Base-by-base conservation (phyloP, 2,797 vertebrate species). In the Muscicapa striata region DNA sequence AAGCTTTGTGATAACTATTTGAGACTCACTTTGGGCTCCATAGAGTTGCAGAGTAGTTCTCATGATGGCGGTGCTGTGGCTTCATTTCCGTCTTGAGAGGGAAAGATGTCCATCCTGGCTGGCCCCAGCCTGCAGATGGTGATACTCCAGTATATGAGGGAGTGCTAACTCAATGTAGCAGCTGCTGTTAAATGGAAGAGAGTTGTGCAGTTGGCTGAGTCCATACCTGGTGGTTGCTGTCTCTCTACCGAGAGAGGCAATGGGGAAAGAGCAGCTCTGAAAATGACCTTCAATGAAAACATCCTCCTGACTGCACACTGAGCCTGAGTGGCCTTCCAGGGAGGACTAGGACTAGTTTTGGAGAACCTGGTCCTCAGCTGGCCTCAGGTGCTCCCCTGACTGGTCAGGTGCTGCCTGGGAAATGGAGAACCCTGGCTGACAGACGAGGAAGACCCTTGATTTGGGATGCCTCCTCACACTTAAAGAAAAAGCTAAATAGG, bases 1-100 rank as follows among this genome's bases (percentile, higher is more conserved):
- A 81, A 79, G 13, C 34, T 86, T 68, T 87, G 15, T 32, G 22
- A 30, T 52, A 78, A 51, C 17, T 62, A 3, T 62, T 66, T 48
- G 48, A 38, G 36, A 54, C 38, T n/a, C 34, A 68, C n/a, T 74
- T 74, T 87, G 54, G 13, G 15, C 29, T 93, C n/a, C 13, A 2
- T 54, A 14, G 73, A 62, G 27, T 10, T 62, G 62, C 34, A 61
- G 54, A 34, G 15, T 40, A 32, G 20, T 64, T 75, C 27, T 18
- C 0, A 0, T 0, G 4, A 13, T 40, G 38, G 11, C 1, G 1
- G 11, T 69, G 29, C 32, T 30, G 19, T 57, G 76, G 67, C 9
- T 32, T 63, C 4, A 3, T 59, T 88, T 86, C 26, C 45, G n/a
- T 29, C 21, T 12, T 11, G 55, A 51, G 29, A 69, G 55, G 9